These are phyloP conservation scores for Peromyscus californicus DNA, from an alignment of 2,113 vertebrate genomes.

Conservation along the genomic window DNA sequence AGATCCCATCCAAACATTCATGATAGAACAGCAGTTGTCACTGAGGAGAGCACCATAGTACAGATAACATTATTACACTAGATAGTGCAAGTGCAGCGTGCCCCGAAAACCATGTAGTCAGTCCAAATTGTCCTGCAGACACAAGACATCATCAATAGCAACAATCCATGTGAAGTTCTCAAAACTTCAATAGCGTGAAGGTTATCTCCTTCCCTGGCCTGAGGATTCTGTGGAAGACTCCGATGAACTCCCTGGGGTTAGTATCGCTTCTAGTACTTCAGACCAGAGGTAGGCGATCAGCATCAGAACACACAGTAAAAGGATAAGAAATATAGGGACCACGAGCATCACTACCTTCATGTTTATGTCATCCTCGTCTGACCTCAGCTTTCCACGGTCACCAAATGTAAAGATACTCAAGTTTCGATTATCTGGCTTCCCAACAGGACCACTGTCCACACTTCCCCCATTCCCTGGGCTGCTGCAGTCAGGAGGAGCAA, in stretches of 20 bases:
- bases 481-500: conserved; percentile 89
- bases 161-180: no score
- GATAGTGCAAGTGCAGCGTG: not conserved
- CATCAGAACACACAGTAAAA: not conserved
- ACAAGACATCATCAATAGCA: not conserved
- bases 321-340: not conserved
- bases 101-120: not conserved
- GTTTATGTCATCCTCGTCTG: not conserved
- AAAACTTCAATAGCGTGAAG: no score
- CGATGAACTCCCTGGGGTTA: not conserved
- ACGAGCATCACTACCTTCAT: not conserved
- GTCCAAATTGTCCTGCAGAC: not conserved
- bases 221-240: not conserved
- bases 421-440: accelerated
- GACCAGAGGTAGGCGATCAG: not conserved
- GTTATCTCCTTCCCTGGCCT: no score
- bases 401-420: accelerated
- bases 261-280: not conserved
- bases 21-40: not conserved
- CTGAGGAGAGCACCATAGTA: not conserved
- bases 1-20: not conserved
- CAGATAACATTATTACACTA: not conserved
- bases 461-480: conserved; percentile 89
- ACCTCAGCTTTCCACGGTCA: accelerated
- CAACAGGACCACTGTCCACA: conserved; percentile 89